Evolutionary conservation across 1,140 invertebrate genomes (phyloP), one percentile per base, ranked within the genome.

Genomic region (Caenorhabditis latens): DNA sequence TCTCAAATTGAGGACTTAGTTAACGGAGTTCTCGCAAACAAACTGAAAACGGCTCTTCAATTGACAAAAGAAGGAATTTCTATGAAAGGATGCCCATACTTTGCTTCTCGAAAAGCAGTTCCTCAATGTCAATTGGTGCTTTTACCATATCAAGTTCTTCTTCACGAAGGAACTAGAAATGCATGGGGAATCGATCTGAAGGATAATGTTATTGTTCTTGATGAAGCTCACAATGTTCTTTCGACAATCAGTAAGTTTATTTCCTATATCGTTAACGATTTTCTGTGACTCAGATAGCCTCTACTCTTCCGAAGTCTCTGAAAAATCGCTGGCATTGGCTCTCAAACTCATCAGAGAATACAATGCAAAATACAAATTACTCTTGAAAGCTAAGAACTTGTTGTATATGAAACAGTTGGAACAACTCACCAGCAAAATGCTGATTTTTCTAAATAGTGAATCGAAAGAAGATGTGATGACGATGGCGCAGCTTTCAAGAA

Each of bases 161-260:
- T 99, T 9, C 97, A 98, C 93, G 95, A 95, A 92, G 94, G 94
- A 13, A 98, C 97, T 0, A 94, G 98, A 90, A 94, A 95, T 89
- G 95, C 96, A 1, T 95, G 95, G 92, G 95, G 96, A n/a, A 95
- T 99, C 9, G 94, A 95, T 89, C 91, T 99, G 6, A 95, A 95
- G 91, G 95, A 95, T 87, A 96, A 96, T 93, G 94, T 99, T 63
- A 93, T 99, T 0, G 96, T 99, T 88, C 95, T 99, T 71, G 98
- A 99, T 93, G 98, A 99, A 94, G 98, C 98, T 9, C 98, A 99
- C 90, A 99, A 99, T 94, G 94, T 99, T 8, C 93, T 98, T 24
- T 96, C 98, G 87, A 96, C 97, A 0, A 95, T 99, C 87, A 95
- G 95, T 86, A 95, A 95, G 91, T 96, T 98, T 6, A 32, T 32